Base-by-base conservation (phyloP, 2,888 invertebrate species). In the Diaperis boleti region DNA sequence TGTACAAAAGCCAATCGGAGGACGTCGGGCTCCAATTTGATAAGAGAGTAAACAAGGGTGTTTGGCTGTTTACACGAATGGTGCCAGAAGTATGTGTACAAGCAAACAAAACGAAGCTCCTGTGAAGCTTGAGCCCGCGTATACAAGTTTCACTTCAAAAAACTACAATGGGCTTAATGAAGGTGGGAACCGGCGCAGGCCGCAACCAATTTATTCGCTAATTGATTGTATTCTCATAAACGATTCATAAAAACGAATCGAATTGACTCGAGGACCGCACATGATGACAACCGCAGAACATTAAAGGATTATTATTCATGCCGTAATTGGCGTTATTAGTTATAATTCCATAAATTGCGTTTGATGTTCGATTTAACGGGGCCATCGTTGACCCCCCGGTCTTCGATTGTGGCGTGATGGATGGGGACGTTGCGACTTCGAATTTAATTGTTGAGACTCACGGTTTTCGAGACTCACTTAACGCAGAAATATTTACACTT, bases 281-380 rank as follows among this genome's bases (percentile, higher is more conserved):
- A 47, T 15, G 47, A 47, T 15, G 47, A 22, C 47, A 17, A 47
- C 44, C 44, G 31, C 47, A 47, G 31, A 47, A 47, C 45, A n/a
- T 47, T 47, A 47, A 47, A 10, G 29, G 31, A 15, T 47, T 29
- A 29, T 31, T 31, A 20, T 47, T 47, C 20, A 14, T 1, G 4
- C 14, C 47, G 10, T 31, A 47, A 47, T 47, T 29, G 47, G 47
- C 5, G 29, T 47, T 47, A 47, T 47, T 47, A 17, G 14, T 31
- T 11, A 33, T 33, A 33, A 33, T 33, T 33, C 39, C 39, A 7
- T 39, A 39, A 39, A 39, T 14, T 39, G 14, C 15, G 15, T 17
- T 39, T 39, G 15, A 39, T 17, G 15, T 17, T 39, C 17, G 15
- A 39, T 17, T 6, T 13, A 39, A 39, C 39, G 15, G 39, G 8